These are phyloP conservation scores for Digitonthophagus gazella DNA, from an alignment of 2,888 invertebrate species.

Conservation along the genomic window DNA sequence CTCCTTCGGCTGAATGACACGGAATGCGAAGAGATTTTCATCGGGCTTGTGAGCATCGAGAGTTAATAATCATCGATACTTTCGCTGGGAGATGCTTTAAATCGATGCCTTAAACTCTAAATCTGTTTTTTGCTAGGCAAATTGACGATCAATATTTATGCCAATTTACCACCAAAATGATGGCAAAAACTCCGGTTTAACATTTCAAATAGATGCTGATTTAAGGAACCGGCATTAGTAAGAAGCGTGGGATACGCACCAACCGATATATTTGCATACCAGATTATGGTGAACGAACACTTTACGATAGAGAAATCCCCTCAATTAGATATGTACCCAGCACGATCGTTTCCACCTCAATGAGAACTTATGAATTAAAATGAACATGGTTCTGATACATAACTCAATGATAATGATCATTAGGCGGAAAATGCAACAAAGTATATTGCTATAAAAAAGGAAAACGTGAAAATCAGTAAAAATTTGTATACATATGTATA, in stretches of 20 bases:
- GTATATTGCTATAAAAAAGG: no score
- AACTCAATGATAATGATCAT: no score
- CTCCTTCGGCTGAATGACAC: slow-evolving; percentile 6
- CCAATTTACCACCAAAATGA: not conserved
- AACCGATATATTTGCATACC: not conserved
- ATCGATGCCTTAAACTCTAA: no score
- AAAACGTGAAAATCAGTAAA: no score
- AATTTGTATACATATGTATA: not conserved
- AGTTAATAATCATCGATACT: no score
- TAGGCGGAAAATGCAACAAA: no score
- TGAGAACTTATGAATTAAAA: not conserved
- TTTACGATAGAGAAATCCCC: not conserved
- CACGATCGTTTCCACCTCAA: not conserved
- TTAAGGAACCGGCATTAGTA: not conserved
- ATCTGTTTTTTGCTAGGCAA: no score
- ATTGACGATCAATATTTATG: not conserved
- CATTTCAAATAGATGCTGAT: not conserved
- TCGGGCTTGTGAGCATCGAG: not conserved
- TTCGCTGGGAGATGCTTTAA: no score
- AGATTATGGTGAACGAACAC: not conserved
- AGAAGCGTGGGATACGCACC: not conserved
- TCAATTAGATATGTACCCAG: not conserved
- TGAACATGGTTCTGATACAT: not conserved
- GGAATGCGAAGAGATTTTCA: slow-evolving; percentile 11
- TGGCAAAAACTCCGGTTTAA: not conserved